Evolutionary conservation across 2,113 vertebrate species (phyloP).

Genomic region (Mellivora capensis): DNA sequence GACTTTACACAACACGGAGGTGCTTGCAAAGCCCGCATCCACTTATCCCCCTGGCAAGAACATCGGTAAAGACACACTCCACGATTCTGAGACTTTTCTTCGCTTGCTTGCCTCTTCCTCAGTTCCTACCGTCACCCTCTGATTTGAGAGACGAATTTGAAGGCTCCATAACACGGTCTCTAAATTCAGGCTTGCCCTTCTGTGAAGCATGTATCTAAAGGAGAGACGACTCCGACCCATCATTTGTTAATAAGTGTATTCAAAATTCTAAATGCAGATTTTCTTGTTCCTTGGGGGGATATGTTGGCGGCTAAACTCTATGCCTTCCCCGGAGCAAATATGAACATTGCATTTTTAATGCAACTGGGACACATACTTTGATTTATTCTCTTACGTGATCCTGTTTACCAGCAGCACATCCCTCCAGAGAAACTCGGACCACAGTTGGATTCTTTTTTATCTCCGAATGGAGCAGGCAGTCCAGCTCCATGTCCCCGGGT

Average conservation of each 20-base stretch:
- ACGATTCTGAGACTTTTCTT: not conserved
- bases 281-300: not conserved
- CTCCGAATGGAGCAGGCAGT: not conserved
- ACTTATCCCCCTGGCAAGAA: rapidly evolving
- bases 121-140: not conserved
- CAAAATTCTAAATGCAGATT: not conserved
- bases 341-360: too few species aligned
- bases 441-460: not conserved
- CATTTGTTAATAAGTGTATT: not conserved
- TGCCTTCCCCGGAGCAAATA: not conserved
- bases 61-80: not conserved
- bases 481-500: not conserved
- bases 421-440: not conserved
- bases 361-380: rapidly evolving
- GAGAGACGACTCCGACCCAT: too few species aligned
- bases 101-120: not conserved
- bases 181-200: not conserved
- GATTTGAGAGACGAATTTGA: not conserved
- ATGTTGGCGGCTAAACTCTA: rapidly evolving
- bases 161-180: rapidly evolving
- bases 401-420: not conserved
- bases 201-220: not conserved
- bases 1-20: not conserved
- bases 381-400: rapidly evolving
- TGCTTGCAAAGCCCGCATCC: not conserved